Conservation (phyloP, 1,140 invertebrate species). For the Fopius arisanus region DNA sequence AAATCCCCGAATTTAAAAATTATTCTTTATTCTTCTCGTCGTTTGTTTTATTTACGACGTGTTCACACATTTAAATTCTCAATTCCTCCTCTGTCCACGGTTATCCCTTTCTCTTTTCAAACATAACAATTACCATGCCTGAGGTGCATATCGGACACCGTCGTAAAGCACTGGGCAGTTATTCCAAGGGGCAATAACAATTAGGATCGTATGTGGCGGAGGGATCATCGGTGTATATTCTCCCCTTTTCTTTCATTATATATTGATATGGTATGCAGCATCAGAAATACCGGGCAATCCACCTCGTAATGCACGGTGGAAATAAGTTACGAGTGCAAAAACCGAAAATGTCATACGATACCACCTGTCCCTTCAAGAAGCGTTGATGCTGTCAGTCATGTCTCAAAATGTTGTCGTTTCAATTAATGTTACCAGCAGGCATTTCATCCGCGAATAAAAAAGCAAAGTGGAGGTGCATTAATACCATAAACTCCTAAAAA, state of each 20-base stretch:
- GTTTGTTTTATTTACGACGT: not conserved
- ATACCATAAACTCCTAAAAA: not conserved
- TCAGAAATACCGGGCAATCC: not conserved
- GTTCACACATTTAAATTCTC: conserved; percentile 8
- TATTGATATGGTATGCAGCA: conserved; percentile 1
- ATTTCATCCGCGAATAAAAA: not conserved
- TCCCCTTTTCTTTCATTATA: conserved; percentile 12
- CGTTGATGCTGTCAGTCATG: conserved; percentile 8
- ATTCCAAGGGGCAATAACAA: conserved; percentile 50
- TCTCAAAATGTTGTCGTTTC: conserved; percentile 9
- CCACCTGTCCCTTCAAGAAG: not conserved
- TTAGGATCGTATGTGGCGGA: conserved; percentile 44
- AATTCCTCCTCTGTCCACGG: not conserved
- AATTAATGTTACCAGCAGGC: conserved; percentile 9
- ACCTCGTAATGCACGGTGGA: not conserved
- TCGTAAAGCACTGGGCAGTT: conserved; percentile 47
- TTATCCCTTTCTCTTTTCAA: conserved; percentile 37
- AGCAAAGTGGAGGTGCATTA: not conserved
- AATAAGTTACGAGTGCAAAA: not conserved
- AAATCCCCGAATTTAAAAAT: not conserved
- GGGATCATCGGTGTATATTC: conserved; percentile 9
- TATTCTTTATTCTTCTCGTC: not conserved
- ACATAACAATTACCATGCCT: conserved; percentile 50
- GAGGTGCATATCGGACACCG: conserved; percentile 42
- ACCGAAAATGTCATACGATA: conserved; percentile 7